Conservation (phyloP, 2,888 invertebrate genomes). For the Parelbella ahira region DNA sequence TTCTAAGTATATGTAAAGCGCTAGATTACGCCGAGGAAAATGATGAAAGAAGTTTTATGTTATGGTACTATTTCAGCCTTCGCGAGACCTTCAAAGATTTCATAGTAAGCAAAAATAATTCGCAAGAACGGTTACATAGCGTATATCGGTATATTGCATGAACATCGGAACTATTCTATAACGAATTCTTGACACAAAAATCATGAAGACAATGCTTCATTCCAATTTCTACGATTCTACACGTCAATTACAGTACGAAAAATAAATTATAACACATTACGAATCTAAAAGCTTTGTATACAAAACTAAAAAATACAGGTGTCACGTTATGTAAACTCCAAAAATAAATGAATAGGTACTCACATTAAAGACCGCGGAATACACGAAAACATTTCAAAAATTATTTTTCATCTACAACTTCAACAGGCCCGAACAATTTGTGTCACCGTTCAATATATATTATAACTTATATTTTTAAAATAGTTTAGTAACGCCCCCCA, state of each 20-base stretch:
- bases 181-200: conserved; percentile 20
- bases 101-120: conserved; percentile 3
- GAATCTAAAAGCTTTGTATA: conserved; percentile 33
- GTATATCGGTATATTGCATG: background rate
- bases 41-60: background rate
- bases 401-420: conserved; percentile 54
- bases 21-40: background rate
- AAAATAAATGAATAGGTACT: conserved; percentile 70
- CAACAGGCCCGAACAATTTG: conserved; percentile 36
- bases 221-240: background rate
- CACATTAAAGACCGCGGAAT: conserved; percentile 70
- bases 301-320: conserved; percentile 64
- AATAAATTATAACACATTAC: background rate
- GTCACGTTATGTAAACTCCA: conserved; percentile 77
- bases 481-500: conserved; percentile 60
- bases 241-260: background rate
- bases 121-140: background rate
- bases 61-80: background rate
- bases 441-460: conserved; percentile 40
- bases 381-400: conserved; percentile 72
- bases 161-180: background rate
- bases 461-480: conserved; percentile 42
- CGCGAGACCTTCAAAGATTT: background rate
- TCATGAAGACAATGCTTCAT: too few relatives aligned
- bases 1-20: too few relatives aligned